These are phyloP conservation scores for Struthidea cinerea DNA, from an alignment of 2,113 vertebrate species.

Conservation along the genomic window DNA sequence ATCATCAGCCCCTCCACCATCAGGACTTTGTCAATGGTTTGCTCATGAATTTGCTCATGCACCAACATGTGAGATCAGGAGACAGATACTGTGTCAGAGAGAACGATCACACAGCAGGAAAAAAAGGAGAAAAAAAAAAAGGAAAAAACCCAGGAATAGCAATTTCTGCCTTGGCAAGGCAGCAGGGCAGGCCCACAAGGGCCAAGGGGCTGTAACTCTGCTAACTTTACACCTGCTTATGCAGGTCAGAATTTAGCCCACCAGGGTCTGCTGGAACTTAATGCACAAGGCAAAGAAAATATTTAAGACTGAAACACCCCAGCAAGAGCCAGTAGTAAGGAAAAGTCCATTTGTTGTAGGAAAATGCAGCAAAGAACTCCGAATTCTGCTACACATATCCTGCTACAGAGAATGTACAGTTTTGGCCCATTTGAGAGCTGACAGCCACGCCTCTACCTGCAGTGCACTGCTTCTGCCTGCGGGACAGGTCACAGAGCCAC, in stretches of 20 bases:
- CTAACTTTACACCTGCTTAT: neutral
- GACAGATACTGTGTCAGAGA: slow-evolving; percentile 7
- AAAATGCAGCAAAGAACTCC: neutral
- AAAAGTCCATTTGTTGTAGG: neutral
- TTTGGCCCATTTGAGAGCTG: neutral
- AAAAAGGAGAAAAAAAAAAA: fast-evolving
- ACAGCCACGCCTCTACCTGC: neutral
- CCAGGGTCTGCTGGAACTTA: neutral
- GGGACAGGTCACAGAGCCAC: neutral
- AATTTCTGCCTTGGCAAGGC: slow-evolving; percentile 7
- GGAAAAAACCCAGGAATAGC: neutral
- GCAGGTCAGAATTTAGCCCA: neutral
- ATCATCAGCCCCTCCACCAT: slow-evolving; percentile 32
- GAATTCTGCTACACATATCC: neutral
- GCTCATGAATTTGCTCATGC: slow-evolving; percentile 39
- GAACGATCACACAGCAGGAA: neutral
- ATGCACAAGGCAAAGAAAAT: neutral
- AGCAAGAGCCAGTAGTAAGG: neutral
- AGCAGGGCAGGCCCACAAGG: neutral
- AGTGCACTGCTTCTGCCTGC: neutral
- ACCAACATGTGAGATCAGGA: slow-evolving; percentile 10
- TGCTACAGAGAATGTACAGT: neutral
- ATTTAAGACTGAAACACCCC: neutral
- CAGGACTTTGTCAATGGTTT: slow-evolving; percentile 57
- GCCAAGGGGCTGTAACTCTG: neutral